These are phyloP conservation scores for Parotocinclus haroldoi DNA, from an alignment of 2,797 vertebrate genomes.

Conservation along the genomic window DNA sequence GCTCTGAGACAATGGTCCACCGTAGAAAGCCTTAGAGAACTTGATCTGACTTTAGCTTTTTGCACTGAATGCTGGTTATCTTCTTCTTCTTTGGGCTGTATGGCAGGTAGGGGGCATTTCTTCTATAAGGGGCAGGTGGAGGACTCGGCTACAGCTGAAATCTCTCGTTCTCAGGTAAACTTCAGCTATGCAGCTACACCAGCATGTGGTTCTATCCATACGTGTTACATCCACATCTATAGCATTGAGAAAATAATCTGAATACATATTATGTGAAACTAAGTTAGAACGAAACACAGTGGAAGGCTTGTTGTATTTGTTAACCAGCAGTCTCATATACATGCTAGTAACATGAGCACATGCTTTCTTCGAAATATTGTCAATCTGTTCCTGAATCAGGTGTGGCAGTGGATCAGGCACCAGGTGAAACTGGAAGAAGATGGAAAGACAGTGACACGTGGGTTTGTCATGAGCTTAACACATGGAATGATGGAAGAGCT, in stretches of 20 bases:
- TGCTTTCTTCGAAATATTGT: not conserved
- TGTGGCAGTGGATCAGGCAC: slow-evolving; percentile 76
- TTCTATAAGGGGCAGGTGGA: slow-evolving; percentile 74
- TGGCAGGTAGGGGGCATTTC: slow-evolving; percentile 67
- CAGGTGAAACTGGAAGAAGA: slow-evolving; percentile 68
- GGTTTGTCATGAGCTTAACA: slow-evolving; percentile 59
- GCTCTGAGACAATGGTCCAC: no score
- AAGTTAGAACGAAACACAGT: no score
- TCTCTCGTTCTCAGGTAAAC: slow-evolving; percentile 73
- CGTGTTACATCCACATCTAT: no score
- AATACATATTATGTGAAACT: no score
- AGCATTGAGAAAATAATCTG: no score
- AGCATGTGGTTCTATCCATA: not conserved
- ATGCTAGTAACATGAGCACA: not conserved
- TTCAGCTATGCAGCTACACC: not conserved
- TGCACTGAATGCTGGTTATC: not conserved
- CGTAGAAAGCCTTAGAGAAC: no score
- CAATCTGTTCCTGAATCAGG: slow-evolving; percentile 47
- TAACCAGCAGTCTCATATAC: no score
- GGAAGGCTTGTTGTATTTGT: no score
- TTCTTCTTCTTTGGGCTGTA: not conserved
- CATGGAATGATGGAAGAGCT: slow-evolving; percentile 57
- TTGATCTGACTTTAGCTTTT: not conserved
- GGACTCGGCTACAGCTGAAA: slow-evolving; percentile 76
- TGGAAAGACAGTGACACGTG: slow-evolving; percentile 58